phyloP scores from a whole-genome alignment of 2,113 vertebrate species.

The Chionodraco myersi region DNA sequence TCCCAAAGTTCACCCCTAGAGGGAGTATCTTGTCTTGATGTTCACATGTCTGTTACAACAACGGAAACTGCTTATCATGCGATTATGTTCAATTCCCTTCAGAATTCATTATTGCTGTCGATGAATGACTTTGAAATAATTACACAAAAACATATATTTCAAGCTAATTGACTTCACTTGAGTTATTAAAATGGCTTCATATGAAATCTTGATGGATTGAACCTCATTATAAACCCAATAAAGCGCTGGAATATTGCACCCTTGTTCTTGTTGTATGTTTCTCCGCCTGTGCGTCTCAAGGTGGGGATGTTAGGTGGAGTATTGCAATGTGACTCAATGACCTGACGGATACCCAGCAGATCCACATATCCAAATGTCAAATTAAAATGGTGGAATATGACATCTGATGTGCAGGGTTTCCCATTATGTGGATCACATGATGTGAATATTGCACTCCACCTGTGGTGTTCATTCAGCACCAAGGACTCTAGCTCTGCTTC shows the following conservation, averaged over 20 bases:
- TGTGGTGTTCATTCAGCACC: constrained; percentile 9
- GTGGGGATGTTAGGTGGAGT: not conserved
- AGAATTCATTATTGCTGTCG: no score
- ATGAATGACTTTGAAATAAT: no score
- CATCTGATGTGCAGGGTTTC: not conserved
- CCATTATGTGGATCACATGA: not conserved
- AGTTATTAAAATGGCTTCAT: not conserved
- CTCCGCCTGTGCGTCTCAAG: not conserved
- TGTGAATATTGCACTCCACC: not conserved
- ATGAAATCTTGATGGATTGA: not conserved
- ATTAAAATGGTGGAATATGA: constrained; percentile 24
- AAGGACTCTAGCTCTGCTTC: not conserved
- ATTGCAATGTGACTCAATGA: constrained; percentile 8
- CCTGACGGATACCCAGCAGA: not conserved
- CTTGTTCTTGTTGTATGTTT: no score
- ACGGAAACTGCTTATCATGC: no score
- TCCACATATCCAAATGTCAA: constrained; percentile 13
- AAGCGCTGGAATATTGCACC: not conserved
- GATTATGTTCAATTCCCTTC: no score
- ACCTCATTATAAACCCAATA: constrained; percentile 30
- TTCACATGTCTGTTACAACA: no score
- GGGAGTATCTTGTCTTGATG: no score
- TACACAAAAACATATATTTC: no score
- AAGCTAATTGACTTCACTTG: not conserved
- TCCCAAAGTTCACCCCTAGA: no score